Conservation (phyloP, 2,113 vertebrate genomes). For the Mustelus asterias region DNA sequence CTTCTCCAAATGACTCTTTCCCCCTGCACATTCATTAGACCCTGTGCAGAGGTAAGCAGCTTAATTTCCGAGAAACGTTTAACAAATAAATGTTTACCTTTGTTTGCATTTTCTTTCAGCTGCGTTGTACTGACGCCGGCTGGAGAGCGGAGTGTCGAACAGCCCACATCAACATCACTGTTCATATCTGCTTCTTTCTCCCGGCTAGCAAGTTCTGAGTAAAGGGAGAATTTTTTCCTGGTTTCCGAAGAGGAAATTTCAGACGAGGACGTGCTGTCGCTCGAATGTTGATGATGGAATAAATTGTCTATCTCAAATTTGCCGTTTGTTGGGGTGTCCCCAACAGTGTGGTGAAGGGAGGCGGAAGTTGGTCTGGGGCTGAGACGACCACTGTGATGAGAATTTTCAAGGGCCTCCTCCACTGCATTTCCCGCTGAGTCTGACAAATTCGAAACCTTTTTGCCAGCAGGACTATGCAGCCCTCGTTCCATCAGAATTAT, state of each 20-base stretch:
- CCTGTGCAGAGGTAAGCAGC: not conserved
- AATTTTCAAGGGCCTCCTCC: constrained; percentile 98
- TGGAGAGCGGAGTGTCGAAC: constrained; percentile 86
- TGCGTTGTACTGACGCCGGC: constrained; percentile 65
- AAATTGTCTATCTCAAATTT: constrained; percentile 98
- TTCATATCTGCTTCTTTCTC: constrained; percentile 86
- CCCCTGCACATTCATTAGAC: not conserved
- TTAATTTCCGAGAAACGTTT: not conserved
- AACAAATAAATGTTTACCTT: constrained; percentile 66
- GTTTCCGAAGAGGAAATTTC: constrained; percentile 83
- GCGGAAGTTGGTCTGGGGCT: constrained; percentile 91
- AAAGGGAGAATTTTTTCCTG: constrained; percentile 88
- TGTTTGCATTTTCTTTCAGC: constrained; percentile 92
- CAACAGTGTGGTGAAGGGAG: constrained; percentile 82
- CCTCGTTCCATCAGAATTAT: constrained; percentile 99
- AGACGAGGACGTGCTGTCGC: constrained; percentile 71
- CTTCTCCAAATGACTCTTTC: not conserved
- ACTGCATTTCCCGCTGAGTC: constrained; percentile 88
- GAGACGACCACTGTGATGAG: constrained; percentile 88
- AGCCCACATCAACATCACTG: constrained; percentile 98
- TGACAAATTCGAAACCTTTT: constrained; percentile 81
- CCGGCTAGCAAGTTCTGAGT: constrained; percentile 74
- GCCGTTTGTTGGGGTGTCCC: constrained; percentile 85
- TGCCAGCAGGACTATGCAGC: constrained; percentile 91
- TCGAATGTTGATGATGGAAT: constrained; percentile 75